A percentile compares a stretch with the other conserved stretches of the same genome.
Conservation (phyloP, 2,888 invertebrate species). For the Peribatodes rhomboidaria region DNA sequence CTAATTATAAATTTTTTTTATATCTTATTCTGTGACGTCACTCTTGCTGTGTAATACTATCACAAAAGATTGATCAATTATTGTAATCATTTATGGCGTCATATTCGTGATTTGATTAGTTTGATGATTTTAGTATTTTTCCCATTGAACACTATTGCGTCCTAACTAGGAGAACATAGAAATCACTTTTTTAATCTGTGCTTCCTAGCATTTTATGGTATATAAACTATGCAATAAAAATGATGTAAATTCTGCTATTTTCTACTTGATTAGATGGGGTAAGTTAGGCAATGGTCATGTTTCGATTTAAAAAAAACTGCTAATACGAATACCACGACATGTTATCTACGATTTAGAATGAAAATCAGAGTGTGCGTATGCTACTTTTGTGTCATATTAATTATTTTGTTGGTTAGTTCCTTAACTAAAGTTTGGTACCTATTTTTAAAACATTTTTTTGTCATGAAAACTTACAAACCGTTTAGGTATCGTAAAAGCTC, state of each 20-base stretch:
- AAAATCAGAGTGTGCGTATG: not conserved
- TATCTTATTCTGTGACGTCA: conserved; percentile 11
- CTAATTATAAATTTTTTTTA: conserved; percentile 2
- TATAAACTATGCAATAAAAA: not conserved
- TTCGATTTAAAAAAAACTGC: not conserved
- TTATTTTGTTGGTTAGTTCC: not conserved
- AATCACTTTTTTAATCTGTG: too few species aligned
- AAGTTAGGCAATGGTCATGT: not conserved
- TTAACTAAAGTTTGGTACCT: not conserved
- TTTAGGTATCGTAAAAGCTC: not conserved
- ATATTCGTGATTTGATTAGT: conserved; percentile 1
- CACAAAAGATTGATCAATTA: not conserved
- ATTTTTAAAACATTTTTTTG: not conserved
- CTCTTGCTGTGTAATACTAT: not conserved
- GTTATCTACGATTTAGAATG: not conserved
- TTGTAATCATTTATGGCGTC: not conserved
- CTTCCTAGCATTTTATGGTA: not conserved
- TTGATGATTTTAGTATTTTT: not conserved
- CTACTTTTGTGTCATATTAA: conserved; percentile 6
- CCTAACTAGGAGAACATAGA: too few species aligned
- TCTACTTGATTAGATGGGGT: not conserved
- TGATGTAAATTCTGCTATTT: too few species aligned
- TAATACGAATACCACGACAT: not conserved
- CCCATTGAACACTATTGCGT: not conserved
- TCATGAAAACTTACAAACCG: conserved; percentile 5